Evolutionary conservation across 2,113 vertebrate genomes (phyloP).

Genomic region (Tyto alba): DNA sequence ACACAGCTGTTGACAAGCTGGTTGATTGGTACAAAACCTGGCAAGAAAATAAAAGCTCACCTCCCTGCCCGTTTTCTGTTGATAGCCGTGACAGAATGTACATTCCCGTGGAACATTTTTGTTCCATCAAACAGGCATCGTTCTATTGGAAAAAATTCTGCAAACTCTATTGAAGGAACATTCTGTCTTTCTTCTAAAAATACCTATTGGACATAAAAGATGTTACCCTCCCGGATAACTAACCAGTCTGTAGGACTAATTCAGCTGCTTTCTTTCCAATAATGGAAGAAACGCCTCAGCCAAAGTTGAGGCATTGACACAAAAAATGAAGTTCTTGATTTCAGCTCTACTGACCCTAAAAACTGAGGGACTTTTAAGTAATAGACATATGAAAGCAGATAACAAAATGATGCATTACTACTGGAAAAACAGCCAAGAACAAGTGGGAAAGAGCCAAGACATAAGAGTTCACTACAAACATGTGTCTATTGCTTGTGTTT

Average conservation of each 20-base stretch:
- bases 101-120: constrained; percentile 31
- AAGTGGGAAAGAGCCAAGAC: neutral
- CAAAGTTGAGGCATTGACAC: neutral
- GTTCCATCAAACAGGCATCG: constrained; percentile 13
- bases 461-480: neutral
- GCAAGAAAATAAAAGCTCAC: constrained; percentile 10
- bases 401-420: neutral
- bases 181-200: constrained; percentile 55
- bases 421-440: neutral
- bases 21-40: constrained; percentile 20
- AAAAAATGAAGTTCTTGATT: neutral
- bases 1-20: constrained; percentile 12
- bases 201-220: constrained; percentile 4
- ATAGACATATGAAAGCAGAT: neutral
- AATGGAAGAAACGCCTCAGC: neutral
- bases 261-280: constrained; percentile 1
- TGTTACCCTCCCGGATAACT: neutral
- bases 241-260: neutral
- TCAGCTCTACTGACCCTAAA: neutral
- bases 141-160: constrained; percentile 13
- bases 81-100: constrained; percentile 27
- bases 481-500: neutral
- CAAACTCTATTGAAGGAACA: constrained; percentile 26
- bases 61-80: neutral
- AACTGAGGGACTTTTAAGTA: neutral